Conservation (phyloP, 2,888 invertebrate genomes). For the Pinctada fucata region DNA sequence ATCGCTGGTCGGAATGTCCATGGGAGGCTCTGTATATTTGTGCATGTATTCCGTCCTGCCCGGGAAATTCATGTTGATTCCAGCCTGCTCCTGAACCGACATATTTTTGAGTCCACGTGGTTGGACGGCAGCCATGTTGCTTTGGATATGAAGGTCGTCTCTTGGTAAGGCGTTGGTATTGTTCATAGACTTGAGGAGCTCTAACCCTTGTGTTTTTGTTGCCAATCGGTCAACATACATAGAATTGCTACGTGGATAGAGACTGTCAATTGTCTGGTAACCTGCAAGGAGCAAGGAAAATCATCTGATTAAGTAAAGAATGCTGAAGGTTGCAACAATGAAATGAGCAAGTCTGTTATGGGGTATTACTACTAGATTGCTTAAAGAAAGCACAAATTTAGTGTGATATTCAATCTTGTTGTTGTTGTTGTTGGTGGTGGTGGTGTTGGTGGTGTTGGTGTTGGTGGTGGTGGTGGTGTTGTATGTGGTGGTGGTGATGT, state of each 20-base stretch:
- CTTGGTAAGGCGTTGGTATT: slow-evolving; percentile 51
- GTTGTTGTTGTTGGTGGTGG: background rate
- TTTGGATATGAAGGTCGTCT: slow-evolving; percentile 7
- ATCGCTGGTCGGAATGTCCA: slow-evolving; percentile 59
- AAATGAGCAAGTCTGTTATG: slow-evolving; percentile 2
- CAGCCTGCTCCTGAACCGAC: slow-evolving; percentile 74
- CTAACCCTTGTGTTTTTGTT: slow-evolving; percentile 48
- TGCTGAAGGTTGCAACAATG: too few species aligned
- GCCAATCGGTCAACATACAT: slow-evolving; percentile 49
- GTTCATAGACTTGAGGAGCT: slow-evolving; percentile 58
- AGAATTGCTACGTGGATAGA: slow-evolving; percentile 62
- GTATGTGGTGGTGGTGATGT: too few species aligned
- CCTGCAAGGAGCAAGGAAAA: slow-evolving; percentile 49
- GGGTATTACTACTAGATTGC: background rate
- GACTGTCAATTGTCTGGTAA: slow-evolving; percentile 67
- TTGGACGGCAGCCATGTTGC: slow-evolving; percentile 24
- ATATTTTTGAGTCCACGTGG: slow-evolving; percentile 51
- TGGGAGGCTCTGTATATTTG: slow-evolving; percentile 63
- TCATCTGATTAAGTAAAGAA: too few species aligned
- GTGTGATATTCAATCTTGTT: background rate
- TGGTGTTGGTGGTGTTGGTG: too few species aligned
- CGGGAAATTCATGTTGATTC: slow-evolving; percentile 75
- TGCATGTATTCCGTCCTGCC: slow-evolving; percentile 74
- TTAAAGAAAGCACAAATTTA: background rate
- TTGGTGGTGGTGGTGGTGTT: too few species aligned